Evolutionary conservation across 2,113 vertebrate genomes (phyloP).

Genomic region (Perognathus longimembris): DNA sequence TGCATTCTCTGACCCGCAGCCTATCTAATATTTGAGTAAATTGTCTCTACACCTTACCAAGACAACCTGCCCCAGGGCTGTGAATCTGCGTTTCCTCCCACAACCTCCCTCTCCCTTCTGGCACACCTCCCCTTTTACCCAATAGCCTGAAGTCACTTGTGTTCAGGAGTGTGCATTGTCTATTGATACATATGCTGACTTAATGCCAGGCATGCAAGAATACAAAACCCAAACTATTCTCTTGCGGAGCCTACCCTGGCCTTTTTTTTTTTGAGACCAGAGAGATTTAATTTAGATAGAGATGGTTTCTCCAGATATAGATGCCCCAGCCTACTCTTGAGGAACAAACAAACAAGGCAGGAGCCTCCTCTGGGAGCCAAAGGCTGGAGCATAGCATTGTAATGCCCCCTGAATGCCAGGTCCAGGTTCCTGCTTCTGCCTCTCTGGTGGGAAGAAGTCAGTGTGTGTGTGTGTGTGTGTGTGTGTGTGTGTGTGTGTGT

Average conservation of each 20-base stretch:
- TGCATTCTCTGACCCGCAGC: constrained; percentile 38
- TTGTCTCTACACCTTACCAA: constrained; percentile 15
- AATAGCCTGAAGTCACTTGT: background rate
- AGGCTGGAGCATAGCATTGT: background rate
- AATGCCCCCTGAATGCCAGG: background rate
- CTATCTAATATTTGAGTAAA: constrained; percentile 15
- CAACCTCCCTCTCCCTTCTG: background rate
- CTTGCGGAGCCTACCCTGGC: background rate
- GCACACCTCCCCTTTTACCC: background rate
- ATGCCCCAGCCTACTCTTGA: constrained; percentile 55
- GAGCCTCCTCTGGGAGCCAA: background rate
- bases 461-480: background rate
- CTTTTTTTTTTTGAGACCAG: constrained; percentile 40
- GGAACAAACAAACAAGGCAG: constrained; percentile 56
- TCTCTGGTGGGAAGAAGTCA: background rate
- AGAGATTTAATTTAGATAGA: constrained; percentile 82
- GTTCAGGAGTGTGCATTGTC: background rate
- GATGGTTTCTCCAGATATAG: constrained; percentile 33
- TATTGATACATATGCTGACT: background rate
- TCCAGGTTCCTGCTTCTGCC: too few relatives aligned
- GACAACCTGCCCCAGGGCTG: background rate
- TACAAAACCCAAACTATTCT: constrained; percentile 43
- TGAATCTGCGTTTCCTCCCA: background rate
- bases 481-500: background rate
- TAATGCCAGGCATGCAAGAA: constrained; percentile 20